These are phyloP conservation scores for Cettia cetti DNA, from an alignment of 2,113 vertebrate species.

Conservation along the genomic window DNA sequence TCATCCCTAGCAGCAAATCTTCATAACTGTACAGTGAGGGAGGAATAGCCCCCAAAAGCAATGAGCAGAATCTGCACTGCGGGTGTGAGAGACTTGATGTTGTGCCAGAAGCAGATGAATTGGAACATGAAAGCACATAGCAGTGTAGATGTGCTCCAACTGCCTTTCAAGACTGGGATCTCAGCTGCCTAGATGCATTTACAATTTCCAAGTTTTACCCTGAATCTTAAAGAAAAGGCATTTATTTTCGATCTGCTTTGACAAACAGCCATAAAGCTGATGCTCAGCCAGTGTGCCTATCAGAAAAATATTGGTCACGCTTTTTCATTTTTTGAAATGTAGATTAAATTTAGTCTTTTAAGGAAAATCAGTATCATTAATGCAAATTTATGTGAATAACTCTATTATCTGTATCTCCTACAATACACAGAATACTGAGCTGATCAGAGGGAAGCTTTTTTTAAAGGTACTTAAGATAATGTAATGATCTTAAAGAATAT, in stretches of 20 bases:
- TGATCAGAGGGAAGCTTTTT: conserved; percentile 14
- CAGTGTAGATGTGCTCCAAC: neutral
- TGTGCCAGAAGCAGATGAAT: neutral
- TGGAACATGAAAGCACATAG: neutral
- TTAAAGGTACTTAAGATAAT: neutral
- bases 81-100: neutral
- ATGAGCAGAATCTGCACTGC: neutral
- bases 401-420: neutral
- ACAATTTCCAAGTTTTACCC: neutral
- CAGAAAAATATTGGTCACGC: neutral
- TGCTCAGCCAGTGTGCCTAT: neutral
- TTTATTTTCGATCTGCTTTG: neutral
- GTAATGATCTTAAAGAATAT: conserved; percentile 8
- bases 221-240: neutral
- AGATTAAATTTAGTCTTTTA: neutral
- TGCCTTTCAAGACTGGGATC: neutral
- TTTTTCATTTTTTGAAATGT: neutral
- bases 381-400: conserved; percentile 43
- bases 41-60: neutral
- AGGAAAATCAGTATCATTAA: neutral
- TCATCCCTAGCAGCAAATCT: neutral
- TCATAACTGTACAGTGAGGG: neutral
- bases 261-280: neutral
- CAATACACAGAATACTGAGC: neutral
- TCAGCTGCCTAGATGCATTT: neutral